Evolutionary conservation across 2,113 vertebrate genomes (phyloP).

Genomic region (Anthoscopus minutus): DNA sequence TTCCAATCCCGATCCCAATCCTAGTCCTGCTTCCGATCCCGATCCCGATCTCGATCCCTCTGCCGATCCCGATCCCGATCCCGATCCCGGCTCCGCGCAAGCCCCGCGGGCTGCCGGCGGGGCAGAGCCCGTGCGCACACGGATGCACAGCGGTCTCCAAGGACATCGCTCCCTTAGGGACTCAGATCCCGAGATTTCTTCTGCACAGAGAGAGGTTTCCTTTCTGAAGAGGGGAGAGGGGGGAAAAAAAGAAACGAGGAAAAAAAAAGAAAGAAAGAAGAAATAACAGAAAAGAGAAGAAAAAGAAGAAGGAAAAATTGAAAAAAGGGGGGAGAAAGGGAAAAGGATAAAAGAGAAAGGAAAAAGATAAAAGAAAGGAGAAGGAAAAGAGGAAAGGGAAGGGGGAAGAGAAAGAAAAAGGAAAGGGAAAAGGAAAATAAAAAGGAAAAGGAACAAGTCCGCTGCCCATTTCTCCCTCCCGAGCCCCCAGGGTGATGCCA

Average conservation of each 20-base stretch:
- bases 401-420: too few species aligned
- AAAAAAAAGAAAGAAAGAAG: rapidly evolving
- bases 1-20: background rate
- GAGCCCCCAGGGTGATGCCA: too few species aligned
- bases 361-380: too few species aligned
- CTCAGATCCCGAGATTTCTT: background rate
- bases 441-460: background rate
- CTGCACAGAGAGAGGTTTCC: rapidly evolving
- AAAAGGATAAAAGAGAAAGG: too few species aligned
- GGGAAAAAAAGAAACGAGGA: rapidly evolving
- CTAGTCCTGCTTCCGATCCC: background rate
- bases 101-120: background rate
- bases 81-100: background rate
- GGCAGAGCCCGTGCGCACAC: background rate
- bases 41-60: background rate
- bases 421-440: background rate
- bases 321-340: too few species aligned
- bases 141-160: background rate
- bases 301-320: too few species aligned
- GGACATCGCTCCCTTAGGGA: background rate
- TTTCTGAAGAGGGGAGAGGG: rapidly evolving
- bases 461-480: background rate
- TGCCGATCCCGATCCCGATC: background rate
- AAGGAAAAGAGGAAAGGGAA: too few species aligned
- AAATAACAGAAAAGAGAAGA: rapidly evolving